phyloP scores from a whole-genome alignment of 1,140 invertebrate species.

The Marisa cornuarietis region DNA sequence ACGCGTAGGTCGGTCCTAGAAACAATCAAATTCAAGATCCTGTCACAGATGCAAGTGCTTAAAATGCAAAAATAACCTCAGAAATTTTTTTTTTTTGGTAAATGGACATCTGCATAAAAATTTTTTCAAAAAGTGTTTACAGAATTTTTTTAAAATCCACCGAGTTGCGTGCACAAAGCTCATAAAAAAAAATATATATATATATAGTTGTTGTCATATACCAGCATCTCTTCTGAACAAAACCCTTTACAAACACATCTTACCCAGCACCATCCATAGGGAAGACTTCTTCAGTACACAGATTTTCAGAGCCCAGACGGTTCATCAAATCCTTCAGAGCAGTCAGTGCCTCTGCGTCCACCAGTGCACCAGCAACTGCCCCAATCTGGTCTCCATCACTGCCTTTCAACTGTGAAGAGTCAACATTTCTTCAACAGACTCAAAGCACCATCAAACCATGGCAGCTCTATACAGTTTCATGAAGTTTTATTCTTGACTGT shows the following conservation, averaged over 20 bases:
- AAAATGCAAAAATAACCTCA: background rate
- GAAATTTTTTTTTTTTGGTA: background rate
- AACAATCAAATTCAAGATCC: background rate
- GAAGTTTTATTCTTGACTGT: no score
- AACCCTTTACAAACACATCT: constrained; percentile 1
- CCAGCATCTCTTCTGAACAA: background rate
- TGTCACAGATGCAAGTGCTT: background rate
- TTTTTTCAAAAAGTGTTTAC: no score
- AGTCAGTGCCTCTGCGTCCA: constrained; percentile 90
- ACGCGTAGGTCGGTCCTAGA: constrained; percentile 82
- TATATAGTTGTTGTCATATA: background rate
- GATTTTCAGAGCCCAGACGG: constrained; percentile 82
- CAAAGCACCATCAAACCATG: no score
- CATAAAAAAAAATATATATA: background rate
- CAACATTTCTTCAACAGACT: no score
- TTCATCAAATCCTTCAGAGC: constrained; percentile 96
- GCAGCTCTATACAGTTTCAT: no score
- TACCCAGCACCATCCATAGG: constrained; percentile 82
- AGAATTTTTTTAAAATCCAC: no score
- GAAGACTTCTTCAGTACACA: constrained; percentile 92
- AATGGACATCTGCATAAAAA: background rate
- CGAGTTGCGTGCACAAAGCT: no score
- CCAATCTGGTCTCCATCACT: constrained; percentile 73
- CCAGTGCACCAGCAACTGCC: constrained; percentile 88
- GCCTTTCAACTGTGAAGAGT: constrained; percentile 38